Percentiles rank a stretch among this genome's conserved stretches.
Conservation (phyloP, 2,888 invertebrate genomes). For the Zelleria hepariella region DNA sequence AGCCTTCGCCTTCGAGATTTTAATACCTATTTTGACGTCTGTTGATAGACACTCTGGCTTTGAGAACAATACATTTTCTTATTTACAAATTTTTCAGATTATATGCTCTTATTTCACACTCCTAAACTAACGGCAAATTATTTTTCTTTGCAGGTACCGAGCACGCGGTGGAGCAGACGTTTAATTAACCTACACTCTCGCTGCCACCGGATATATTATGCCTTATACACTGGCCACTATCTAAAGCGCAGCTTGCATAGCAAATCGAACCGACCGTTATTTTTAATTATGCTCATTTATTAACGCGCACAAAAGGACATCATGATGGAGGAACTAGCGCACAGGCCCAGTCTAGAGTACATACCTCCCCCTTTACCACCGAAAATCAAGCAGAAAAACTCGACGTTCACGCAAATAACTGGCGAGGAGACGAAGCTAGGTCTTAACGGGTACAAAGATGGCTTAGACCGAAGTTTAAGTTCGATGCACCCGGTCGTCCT, state of each 20-base stretch:
- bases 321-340: slow-evolving; percentile 69
- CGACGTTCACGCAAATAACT: slow-evolving; percentile 61
- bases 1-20: too few species aligned
- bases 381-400: slow-evolving; percentile 61
- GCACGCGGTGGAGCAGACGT: slow-evolving; percentile 32
- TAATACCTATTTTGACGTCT: too few species aligned
- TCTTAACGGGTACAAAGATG: slow-evolving; percentile 42
- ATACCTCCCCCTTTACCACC: slow-evolving; percentile 72
- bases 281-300: slow-evolving; percentile 63
- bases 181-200: slow-evolving; percentile 57
- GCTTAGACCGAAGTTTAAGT: slow-evolving; percentile 31
- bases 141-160: slow-evolving; percentile 52
- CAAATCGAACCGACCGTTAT: slow-evolving; percentile 46
- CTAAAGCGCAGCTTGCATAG: slow-evolving; percentile 53
- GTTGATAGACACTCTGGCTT: too few species aligned
- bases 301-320: slow-evolving; percentile 26
- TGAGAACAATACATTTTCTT: too few species aligned
- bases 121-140: slow-evolving; percentile 16
- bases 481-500: slow-evolving; percentile 72
- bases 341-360: slow-evolving; percentile 56
- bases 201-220: slow-evolving; percentile 66
- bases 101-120: neutral
- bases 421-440: slow-evolving; percentile 32
- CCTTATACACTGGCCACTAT: slow-evolving; percentile 56
- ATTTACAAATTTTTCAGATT: too few species aligned